These are phyloP conservation scores for Adrianichthys oophorus DNA, from an alignment of 2,797 vertebrate genomes.

Conservation along the genomic window DNA sequence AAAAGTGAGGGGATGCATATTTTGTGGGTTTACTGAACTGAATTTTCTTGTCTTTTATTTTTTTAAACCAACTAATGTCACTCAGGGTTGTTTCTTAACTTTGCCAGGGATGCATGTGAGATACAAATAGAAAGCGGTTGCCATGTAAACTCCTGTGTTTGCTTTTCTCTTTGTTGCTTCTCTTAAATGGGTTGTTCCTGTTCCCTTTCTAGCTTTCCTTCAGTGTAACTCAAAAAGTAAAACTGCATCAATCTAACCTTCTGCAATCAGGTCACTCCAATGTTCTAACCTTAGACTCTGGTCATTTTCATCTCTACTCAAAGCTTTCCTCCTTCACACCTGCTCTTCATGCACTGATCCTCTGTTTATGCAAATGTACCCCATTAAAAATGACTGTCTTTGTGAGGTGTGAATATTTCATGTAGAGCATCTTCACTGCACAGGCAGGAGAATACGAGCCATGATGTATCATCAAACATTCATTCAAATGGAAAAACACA, in stretches of 20 bases:
- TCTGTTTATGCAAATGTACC: slow-evolving; percentile 49
- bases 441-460: slow-evolving; percentile 2
- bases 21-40: too few species aligned
- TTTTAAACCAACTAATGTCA: too few species aligned
- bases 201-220: too few species aligned
- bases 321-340: slow-evolving; percentile 4
- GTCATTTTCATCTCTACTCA: background rate
- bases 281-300: too few species aligned
- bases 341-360: slow-evolving; percentile 5
- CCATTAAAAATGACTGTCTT: slow-evolving; percentile 62
- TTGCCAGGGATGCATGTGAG: background rate
- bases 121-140: background rate
- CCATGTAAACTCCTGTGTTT: slow-evolving; percentile 11
- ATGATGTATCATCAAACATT: slow-evolving; percentile 18
- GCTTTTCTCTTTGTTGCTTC: too few species aligned
- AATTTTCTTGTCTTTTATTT: too few species aligned
- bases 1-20: too few species aligned
- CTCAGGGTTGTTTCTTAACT: slow-evolving; percentile 10
- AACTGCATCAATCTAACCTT: too few species aligned
- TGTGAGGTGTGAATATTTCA: slow-evolving; percentile 53
- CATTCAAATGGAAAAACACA: slow-evolving; percentile 23
- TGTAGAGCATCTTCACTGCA: slow-evolving; percentile 12
- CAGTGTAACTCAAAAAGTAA: too few species aligned
- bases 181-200: too few species aligned
- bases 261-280: too few species aligned